Base-by-base conservation (phyloP, 2,797 vertebrate species). In the Clarias fuscus region DNA sequence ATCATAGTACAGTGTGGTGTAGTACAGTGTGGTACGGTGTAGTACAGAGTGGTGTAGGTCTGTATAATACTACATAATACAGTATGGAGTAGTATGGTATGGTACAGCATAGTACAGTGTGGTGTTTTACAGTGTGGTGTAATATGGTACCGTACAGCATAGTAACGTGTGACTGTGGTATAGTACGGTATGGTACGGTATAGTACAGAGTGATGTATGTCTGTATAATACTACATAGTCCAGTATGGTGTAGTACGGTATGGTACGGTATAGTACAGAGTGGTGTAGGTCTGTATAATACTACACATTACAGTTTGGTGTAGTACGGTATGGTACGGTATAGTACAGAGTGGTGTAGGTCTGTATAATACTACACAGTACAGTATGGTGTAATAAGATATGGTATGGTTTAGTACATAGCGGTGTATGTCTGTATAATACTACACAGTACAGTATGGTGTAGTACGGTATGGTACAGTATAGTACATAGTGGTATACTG, bases 391-490 rank as follows among this genome's bases (percentile, higher is more conserved):
- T 15, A 18, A 7, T 20, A 33, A 15, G 18, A 1, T 70, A 8
- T 1, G 7, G 11, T 37, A 15, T 18, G 2, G 30, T 1, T 0
- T 6, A 20, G 30, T 71, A 37, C 15, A 71, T 15, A 33, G 4
- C 22, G 18, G 56, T 37, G 2, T 53, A 53, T 2, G 7, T 7
- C 6, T 43, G 40, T 43, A 33, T 33, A 33, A 33, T 33, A 33
- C 33, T 33, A 33, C 33, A 33, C 3, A 27, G 43, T 53, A 18
- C 1, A 7, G 7, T 76, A 2, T 56, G 13, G 7, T 11, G n/a
- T 7, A 15, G 3, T 27, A 1, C 10, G 0, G n/a, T 56, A 10
- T 1, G 6, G 18, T 40, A 43, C 2, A 0, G 6, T 5, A 30
- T 27, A 56, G 48, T 56, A 20, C 1, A 8, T 7, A 58, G 3